Evolutionary conservation across 35 echinoderm and acorn worm species (phyloP).

Genomic region (Acanthaster planci): DNA sequence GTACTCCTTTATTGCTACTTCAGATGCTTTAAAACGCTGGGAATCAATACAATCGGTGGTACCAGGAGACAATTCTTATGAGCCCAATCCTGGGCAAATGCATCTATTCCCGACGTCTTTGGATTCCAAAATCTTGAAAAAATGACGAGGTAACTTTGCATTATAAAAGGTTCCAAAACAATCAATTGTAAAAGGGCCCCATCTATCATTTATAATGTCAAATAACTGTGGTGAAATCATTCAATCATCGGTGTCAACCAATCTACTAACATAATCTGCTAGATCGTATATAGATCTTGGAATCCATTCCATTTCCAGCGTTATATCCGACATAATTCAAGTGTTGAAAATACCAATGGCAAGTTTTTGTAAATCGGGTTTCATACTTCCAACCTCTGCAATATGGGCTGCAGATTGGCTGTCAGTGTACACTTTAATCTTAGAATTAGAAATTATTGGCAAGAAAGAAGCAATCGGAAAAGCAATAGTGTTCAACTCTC

Average conservation of each 20-base stretch:
- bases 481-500: background rate
- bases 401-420: conserved; percentile 4
- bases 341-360: background rate
- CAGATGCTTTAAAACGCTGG: background rate
- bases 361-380: background rate
- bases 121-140: conserved; percentile 7
- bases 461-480: background rate
- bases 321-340: background rate
- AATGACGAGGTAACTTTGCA: background rate
- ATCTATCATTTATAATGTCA: background rate
- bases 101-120: too few relatives aligned
- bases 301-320: background rate
- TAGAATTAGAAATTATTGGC: too few relatives aligned
- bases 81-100: background rate
- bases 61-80: background rate
- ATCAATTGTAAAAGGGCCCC: background rate
- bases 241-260: conserved; percentile 21
- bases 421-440: conserved; percentile 14
- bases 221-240: background rate
- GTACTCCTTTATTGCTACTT: background rate
- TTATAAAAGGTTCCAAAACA: background rate
- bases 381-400: background rate
- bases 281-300: background rate
- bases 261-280: conserved; percentile 9
- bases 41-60: background rate